A percentile compares a stretch with the other conserved stretches of the same genome.
Conservation (phyloP, 2,888 invertebrate species). For the Polymixis lichenea region DNA sequence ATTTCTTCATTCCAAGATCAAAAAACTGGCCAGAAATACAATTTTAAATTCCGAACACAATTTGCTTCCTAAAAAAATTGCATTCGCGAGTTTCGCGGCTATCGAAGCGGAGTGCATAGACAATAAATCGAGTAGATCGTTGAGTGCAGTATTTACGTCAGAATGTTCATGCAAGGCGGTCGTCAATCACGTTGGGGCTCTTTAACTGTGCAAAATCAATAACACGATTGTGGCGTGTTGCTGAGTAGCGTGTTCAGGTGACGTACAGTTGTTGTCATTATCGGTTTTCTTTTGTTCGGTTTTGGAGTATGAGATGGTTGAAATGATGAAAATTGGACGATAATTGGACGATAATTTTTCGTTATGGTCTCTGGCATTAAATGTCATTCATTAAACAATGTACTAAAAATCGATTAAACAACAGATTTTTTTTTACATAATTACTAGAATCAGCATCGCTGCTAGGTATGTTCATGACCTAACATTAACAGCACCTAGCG, state of each 20-base stretch:
- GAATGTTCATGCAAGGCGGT: slow-evolving; percentile 60
- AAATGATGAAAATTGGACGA: slow-evolving; percentile 10
- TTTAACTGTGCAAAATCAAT: slow-evolving; percentile 61
- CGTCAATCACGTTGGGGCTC: slow-evolving; percentile 61
- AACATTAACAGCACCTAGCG: not conserved
- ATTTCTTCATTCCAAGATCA: slow-evolving; percentile 51
- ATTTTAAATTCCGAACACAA: slow-evolving; percentile 58
- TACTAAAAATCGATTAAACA: not conserved
- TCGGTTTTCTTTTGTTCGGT: slow-evolving; percentile 9
- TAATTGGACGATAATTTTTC: slow-evolving; percentile 12
- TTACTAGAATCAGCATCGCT: not conserved
- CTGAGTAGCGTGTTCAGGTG: slow-evolving; percentile 55
- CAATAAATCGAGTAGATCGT: slow-evolving; percentile 62
- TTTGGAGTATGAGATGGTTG: slow-evolving; percentile 3
- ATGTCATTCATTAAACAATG: not conserved
- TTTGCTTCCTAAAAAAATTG: slow-evolving; percentile 49
- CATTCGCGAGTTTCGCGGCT: slow-evolving; percentile 59
- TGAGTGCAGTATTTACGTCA: slow-evolving; percentile 62
- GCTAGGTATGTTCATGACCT: not conserved
- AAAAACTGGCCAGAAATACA: slow-evolving; percentile 51
- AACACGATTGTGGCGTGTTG: slow-evolving; percentile 56
- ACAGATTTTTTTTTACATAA: too few species aligned
- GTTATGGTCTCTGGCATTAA: not conserved
- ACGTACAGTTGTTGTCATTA: slow-evolving; percentile 46
- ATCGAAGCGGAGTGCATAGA: slow-evolving; percentile 63